phyloP scores from a whole-genome alignment of 2,797 vertebrate genomes.

The Merluccius polli region DNA sequence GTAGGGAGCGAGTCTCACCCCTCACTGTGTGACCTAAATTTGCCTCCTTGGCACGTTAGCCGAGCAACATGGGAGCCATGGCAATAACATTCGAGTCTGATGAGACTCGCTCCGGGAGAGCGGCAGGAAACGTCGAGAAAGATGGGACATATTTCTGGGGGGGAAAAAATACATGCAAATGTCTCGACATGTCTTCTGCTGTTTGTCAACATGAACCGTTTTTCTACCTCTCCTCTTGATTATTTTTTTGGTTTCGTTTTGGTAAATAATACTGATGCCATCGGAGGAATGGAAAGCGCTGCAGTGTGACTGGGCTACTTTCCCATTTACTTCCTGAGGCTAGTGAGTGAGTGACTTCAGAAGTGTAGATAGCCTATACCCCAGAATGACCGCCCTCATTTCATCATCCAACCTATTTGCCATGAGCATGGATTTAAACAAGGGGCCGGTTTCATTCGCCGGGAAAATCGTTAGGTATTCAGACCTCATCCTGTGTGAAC shows the following conservation, averaged over 20 bases:
- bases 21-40: constrained; percentile 1
- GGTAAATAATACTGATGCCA: not conserved
- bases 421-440: not conserved
- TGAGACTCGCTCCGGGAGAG: not conserved
- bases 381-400: not conserved
- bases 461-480: not conserved
- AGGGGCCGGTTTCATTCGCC: not conserved
- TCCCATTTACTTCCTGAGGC: not conserved
- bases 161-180: not conserved
- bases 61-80: not conserved
- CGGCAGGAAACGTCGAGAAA: not conserved
- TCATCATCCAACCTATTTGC: not conserved
- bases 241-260: not conserved
- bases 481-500: not conserved
- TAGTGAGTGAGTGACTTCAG: not conserved
- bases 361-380: not conserved
- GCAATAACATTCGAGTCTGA: not conserved
- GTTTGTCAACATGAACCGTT: constrained; percentile 16
- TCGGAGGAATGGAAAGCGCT: not conserved
- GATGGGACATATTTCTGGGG: not conserved
- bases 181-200: constrained; percentile 8
- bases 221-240: not conserved
- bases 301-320: not conserved
- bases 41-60: not conserved
- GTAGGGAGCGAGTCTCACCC: not conserved